Percentiles rank a stretch among this genome's conserved stretches.
These are phyloP conservation scores for Rhodophaea formosa DNA, from an alignment of 2,888 invertebrate species.

Conservation along the genomic window DNA sequence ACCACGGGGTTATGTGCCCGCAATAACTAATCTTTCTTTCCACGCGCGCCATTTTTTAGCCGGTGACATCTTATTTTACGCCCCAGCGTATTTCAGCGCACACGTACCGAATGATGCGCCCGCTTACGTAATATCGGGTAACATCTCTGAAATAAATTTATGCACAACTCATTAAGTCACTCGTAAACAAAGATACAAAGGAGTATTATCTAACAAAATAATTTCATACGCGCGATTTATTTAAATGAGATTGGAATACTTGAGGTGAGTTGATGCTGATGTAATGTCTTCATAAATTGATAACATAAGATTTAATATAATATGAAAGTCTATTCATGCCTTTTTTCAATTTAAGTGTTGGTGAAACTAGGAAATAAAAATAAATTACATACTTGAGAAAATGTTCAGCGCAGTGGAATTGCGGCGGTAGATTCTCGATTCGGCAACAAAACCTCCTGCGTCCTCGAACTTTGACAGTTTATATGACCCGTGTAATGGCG, in stretches of 20 bases:
- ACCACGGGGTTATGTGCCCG: slow-evolving; percentile 42
- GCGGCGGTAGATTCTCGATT: slow-evolving; percentile 4
- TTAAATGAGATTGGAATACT: slow-evolving; percentile 29
- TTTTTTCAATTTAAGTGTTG: background rate
- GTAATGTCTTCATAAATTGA: background rate
- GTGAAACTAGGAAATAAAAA: slow-evolving; percentile 1
- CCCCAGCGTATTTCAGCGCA: slow-evolving; percentile 46
- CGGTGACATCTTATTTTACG: slow-evolving; percentile 63
- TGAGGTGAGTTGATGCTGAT: background rate
- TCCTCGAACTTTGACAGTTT: slow-evolving; percentile 76
- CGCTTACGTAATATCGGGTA: slow-evolving; percentile 35
- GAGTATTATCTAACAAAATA: slow-evolving; percentile 32
- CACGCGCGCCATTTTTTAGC: slow-evolving; percentile 53
- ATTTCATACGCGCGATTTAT: slow-evolving; percentile 39
- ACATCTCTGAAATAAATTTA: slow-evolving; percentile 32
- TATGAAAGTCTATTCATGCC: background rate
- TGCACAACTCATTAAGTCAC: slow-evolving; percentile 26
- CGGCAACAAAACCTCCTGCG: slow-evolving; percentile 38
- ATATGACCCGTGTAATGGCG: slow-evolving; percentile 80
- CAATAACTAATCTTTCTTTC: slow-evolving; percentile 60
- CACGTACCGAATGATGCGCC: slow-evolving; percentile 40
- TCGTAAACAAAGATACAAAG: slow-evolving; percentile 21
- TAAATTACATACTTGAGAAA: slow-evolving; percentile 34
- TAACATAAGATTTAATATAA: background rate
- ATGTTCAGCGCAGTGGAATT: slow-evolving; percentile 3